Conservation (phyloP, 2,888 invertebrate genomes). For the Drosophila borborema region DNA sequence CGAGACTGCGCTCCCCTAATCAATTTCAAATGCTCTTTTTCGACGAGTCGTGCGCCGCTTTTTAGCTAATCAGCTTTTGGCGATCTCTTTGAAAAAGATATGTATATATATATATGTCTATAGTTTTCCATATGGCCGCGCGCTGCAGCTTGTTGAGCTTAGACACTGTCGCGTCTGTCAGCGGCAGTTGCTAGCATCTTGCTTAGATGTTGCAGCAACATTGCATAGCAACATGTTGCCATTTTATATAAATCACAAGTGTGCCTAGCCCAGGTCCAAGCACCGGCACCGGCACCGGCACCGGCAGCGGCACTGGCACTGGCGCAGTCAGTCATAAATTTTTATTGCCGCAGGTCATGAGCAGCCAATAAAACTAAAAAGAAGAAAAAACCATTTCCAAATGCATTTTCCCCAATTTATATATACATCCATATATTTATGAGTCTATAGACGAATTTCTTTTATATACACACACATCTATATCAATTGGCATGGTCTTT, state of each 20-base stretch:
- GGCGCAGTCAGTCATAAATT: slow-evolving; percentile 43
- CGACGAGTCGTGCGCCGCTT: slow-evolving; percentile 62
- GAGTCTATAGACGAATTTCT: slow-evolving; percentile 32
- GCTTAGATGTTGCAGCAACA: slow-evolving; percentile 52
- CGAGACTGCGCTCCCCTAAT: slow-evolving; percentile 60
- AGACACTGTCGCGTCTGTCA: slow-evolving; percentile 54
- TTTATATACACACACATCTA: slow-evolving; percentile 17
- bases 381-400: slow-evolving; percentile 40
- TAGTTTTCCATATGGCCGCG: slow-evolving; percentile 75
- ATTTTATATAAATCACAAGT: slow-evolving; percentile 38
- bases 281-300: slow-evolving; percentile 1
- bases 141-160: slow-evolving; percentile 64
- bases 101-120: slow-evolving; percentile 9
- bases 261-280: slow-evolving; percentile 29
- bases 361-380: slow-evolving; percentile 68
- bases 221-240: slow-evolving; percentile 36
- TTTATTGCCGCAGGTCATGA: slow-evolving; percentile 78
- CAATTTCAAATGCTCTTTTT: slow-evolving; percentile 72
- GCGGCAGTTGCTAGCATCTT: slow-evolving; percentile 29
- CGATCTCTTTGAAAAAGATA: slow-evolving; percentile 69
- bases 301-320: slow-evolving; percentile 7
- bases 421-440: slow-evolving; percentile 42
- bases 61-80: slow-evolving; percentile 71
- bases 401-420: slow-evolving; percentile 40
- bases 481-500: slow-evolving; percentile 19